Conservation (phyloP, 2,797 vertebrate genomes). For the Lepidocolaptes lacrymiger region DNA sequence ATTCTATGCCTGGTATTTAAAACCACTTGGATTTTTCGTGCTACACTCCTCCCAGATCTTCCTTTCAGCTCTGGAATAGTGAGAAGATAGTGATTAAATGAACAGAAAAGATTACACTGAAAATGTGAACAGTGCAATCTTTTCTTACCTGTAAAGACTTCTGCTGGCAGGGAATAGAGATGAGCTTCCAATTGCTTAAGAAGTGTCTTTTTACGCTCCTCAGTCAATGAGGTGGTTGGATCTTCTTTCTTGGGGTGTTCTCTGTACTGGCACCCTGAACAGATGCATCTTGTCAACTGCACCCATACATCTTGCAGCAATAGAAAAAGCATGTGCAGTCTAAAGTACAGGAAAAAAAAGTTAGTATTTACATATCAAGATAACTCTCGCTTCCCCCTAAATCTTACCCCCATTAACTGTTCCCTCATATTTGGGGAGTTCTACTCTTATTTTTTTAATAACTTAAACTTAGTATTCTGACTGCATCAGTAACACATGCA, state of each 20-base stretch:
- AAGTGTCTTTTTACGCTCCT: neutral
- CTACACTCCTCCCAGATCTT: neutral
- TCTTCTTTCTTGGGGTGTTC: neutral
- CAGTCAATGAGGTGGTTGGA: fast-evolving
- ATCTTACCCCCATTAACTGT: neutral
- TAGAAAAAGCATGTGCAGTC: neutral
- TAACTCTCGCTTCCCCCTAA: neutral
- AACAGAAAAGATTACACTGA: neutral
- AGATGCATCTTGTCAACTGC: neutral
- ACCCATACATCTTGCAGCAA: neutral
- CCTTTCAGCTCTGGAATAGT: neutral
- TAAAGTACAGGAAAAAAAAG: neutral
- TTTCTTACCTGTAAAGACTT: neutral
- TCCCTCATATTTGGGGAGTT: neutral
- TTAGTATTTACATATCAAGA: neutral
- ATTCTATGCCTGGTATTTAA: neutral
- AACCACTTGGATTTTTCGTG: neutral
- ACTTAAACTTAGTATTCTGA: neutral
- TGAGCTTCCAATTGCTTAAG: neutral
- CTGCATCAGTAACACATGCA: neutral
- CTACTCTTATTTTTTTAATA: neutral
- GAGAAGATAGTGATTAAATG: neutral
- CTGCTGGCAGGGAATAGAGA: neutral
- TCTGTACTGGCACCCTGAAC: neutral
- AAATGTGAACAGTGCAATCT: neutral